Evolutionary conservation across 2,113 vertebrate genomes (phyloP).

Genomic region (Heterotilapia buettikoferi): DNA sequence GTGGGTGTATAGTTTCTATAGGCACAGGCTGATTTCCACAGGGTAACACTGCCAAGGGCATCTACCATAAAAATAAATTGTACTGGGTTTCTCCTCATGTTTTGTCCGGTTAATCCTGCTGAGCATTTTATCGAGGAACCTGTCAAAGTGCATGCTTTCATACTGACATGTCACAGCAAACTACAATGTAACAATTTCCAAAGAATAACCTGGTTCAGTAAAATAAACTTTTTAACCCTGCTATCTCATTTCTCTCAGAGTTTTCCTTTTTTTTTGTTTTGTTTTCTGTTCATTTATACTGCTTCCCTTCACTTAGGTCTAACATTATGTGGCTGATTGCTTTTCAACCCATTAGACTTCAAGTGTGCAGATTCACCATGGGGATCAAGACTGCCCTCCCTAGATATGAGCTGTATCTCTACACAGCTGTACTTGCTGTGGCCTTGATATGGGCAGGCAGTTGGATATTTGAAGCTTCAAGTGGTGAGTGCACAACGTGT

Average conservation of each 20-base stretch:
- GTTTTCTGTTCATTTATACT: background rate
- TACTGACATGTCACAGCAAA: background rate
- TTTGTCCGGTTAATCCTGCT: background rate
- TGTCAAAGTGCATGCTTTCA: background rate
- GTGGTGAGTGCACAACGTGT: slow-evolving; percentile 72
- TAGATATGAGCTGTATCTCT: slow-evolving; percentile 86
- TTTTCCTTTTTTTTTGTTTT: background rate
- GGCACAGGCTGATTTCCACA: background rate
- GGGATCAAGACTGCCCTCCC: slow-evolving; percentile 85
- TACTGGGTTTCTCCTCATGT: background rate
- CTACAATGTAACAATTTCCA: background rate
- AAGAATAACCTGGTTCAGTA: background rate
- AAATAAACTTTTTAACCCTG: background rate
- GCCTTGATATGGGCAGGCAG: slow-evolving; percentile 83
- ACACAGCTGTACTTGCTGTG: slow-evolving; percentile 76
- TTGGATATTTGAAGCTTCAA: slow-evolving; percentile 86
- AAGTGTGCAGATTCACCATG: slow-evolving; percentile 68
- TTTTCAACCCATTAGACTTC: slow-evolving; percentile 1
- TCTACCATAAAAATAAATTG: background rate
- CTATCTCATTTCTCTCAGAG: accelerated
- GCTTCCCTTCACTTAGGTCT: background rate
- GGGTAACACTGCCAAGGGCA: background rate
- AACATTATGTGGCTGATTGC: background rate
- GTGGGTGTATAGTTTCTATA: background rate
- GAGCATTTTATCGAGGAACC: background rate